Evolutionary conservation across 2,888 invertebrate genomes (phyloP).

Genomic region (Stenichneumon culpator): DNA sequence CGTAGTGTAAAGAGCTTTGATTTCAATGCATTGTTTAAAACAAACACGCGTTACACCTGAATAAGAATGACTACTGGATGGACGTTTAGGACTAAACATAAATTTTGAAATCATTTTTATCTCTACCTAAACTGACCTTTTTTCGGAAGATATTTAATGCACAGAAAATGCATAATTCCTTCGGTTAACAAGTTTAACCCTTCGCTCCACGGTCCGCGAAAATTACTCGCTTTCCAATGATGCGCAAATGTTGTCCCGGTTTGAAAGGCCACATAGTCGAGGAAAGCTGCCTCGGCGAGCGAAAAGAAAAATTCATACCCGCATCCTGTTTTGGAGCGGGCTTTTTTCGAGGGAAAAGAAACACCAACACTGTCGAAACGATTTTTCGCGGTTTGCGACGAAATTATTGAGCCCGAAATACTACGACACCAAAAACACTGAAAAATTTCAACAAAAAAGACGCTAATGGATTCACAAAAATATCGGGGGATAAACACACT

Average conservation of each 20-base stretch:
- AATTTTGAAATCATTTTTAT: too few species aligned
- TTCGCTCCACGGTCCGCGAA: background rate
- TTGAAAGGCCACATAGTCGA: background rate
- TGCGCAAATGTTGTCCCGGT: background rate
- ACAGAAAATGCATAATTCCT: background rate
- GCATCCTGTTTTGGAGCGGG: background rate
- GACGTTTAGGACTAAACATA: too few species aligned
- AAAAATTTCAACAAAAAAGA: conserved; percentile 15
- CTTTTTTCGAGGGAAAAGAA: background rate
- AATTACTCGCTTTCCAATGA: background rate
- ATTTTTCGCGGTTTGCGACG: background rate
- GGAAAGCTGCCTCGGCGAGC: background rate
- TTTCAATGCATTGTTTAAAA: background rate
- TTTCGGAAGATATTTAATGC: background rate
- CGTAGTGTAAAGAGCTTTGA: background rate
- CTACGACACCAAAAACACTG: background rate
- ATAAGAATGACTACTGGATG: too few species aligned
- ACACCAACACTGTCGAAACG: background rate
- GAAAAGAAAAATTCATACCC: background rate
- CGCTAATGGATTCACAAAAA: background rate
- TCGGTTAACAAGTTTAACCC: background rate
- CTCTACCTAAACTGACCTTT: background rate
- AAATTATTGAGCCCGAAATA: background rate
- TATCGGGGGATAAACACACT: conserved; percentile 22
- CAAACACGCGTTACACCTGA: too few species aligned